Conservation (phyloP, 2,888 invertebrate species). For the Lasioglossum marginatum region DNA sequence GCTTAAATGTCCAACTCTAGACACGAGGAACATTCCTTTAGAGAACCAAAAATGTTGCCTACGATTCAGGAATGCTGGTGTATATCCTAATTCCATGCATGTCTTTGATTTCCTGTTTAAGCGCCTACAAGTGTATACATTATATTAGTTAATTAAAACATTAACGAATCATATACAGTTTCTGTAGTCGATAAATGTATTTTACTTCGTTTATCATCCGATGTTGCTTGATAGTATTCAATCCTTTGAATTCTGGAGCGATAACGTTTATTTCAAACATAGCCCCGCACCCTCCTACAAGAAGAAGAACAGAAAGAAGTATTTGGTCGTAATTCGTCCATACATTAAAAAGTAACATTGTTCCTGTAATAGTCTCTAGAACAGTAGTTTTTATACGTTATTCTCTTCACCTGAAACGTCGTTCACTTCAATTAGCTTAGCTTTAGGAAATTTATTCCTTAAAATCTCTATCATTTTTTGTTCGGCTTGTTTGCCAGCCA, state of each 20-base stretch:
- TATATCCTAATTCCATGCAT: slow-evolving; percentile 94
- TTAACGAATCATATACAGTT: not conserved
- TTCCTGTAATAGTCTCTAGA: not conserved
- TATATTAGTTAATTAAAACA: not conserved
- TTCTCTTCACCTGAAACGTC: slow-evolving; percentile 87
- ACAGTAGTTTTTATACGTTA: not conserved
- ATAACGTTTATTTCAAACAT: slow-evolving; percentile 91
- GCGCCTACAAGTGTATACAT: slow-evolving; percentile 84
- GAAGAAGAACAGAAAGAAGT: not conserved
- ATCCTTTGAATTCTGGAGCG: slow-evolving; percentile 89
- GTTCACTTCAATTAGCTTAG: slow-evolving; percentile 88
- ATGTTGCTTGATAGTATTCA: slow-evolving; percentile 91
- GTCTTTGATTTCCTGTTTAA: slow-evolving; percentile 91
- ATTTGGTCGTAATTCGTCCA: not conserved
- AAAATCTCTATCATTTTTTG: slow-evolving; percentile 84
- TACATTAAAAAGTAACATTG: not conserved
- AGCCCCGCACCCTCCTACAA: slow-evolving; percentile 91
- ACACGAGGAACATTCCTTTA: not conserved
- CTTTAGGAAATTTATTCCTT: slow-evolving; percentile 86
- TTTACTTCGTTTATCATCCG: slow-evolving; percentile 88
- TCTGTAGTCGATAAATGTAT: not conserved
- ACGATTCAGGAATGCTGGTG: slow-evolving; percentile 86
- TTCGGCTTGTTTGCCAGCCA: slow-evolving; percentile 81
- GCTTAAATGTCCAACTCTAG: not conserved
- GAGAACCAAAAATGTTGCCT: slow-evolving; percentile 27